Percentiles rank a stretch among this genome's conserved stretches.
Conservation (phyloP, 2,113 vertebrate genomes). For the Falco punctatus region DNA sequence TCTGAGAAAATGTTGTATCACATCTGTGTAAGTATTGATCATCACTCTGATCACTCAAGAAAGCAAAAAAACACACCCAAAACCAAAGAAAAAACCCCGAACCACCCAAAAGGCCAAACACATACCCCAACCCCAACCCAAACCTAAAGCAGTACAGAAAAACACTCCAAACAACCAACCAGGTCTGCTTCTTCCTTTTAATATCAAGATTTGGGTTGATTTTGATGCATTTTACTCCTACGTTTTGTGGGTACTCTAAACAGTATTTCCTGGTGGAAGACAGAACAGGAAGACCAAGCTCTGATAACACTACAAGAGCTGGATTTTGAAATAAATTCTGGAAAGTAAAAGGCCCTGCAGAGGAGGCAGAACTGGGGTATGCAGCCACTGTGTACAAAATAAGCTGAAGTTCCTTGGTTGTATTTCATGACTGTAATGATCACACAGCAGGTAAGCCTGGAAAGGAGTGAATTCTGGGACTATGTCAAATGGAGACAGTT, state of each 20-base stretch:
- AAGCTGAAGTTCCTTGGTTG: neutral
- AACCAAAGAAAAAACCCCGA: neutral
- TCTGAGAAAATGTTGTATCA: neutral
- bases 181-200: neutral
- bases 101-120: neutral
- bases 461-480: neutral
- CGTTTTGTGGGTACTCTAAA: neutral
- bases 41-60: neutral
- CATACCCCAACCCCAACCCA: no score
- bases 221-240: neutral
- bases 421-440: neutral
- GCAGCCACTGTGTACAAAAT: neutral
- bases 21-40: neutral
- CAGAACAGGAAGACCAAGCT: neutral
- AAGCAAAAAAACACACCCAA: neutral
- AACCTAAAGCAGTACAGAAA: neutral
- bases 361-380: neutral
- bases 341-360: neutral
- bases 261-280: neutral
- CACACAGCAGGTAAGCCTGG: neutral
- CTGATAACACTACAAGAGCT: neutral
- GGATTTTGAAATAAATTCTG: neutral
- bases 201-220: neutral
- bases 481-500: neutral
- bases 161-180: accelerated